Evolutionary conservation across 1,140 invertebrate genomes (phyloP).

Genomic region (Gonatopus flavifemur): DNA sequence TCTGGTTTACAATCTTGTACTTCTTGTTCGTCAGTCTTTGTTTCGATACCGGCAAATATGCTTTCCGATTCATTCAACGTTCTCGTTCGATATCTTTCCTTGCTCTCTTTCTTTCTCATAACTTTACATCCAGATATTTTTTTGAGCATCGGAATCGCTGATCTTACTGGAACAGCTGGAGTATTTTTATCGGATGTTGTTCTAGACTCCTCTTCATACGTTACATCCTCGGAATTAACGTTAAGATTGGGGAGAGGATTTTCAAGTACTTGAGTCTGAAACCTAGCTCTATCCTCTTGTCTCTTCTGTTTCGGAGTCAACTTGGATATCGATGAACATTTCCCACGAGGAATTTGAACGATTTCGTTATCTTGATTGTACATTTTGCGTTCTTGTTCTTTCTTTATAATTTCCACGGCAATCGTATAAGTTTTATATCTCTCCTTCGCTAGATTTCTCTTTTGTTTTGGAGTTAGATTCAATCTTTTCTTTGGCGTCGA

Average conservation of each 20-base stretch:
- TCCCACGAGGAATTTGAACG: slow-evolving; percentile 32
- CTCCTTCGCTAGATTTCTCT: slow-evolving; percentile 70
- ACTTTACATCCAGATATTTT: slow-evolving; percentile 56
- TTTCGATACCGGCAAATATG: slow-evolving; percentile 14
- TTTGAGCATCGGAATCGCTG: slow-evolving; percentile 53
- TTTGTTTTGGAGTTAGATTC: slow-evolving; percentile 73
- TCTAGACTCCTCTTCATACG: slow-evolving; percentile 21
- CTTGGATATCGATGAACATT: slow-evolving; percentile 49
- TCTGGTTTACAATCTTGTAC: slow-evolving; percentile 47
- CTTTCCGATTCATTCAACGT: slow-evolving; percentile 61
- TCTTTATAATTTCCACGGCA: slow-evolving; percentile 59
- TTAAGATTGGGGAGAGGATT: slow-evolving; percentile 30
- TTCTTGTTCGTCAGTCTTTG: not conserved
- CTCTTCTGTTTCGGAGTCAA: slow-evolving; percentile 69
- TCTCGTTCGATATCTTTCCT: slow-evolving; percentile 66
- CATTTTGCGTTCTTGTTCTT: slow-evolving; percentile 37
- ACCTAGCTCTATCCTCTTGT: slow-evolving; percentile 67
- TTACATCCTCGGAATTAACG: not conserved
- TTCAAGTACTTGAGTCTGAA: slow-evolving; percentile 68
- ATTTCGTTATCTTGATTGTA: slow-evolving; percentile 18
- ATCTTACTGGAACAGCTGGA: slow-evolving; percentile 43
- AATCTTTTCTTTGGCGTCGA: slow-evolving; percentile 68
- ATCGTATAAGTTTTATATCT: slow-evolving; percentile 80
- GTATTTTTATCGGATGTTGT: slow-evolving; percentile 12
- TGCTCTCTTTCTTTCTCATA: slow-evolving; percentile 64